phyloP scores from a whole-genome alignment of 2,888 invertebrate genomes.

The Mesorhabditis belari region DNA sequence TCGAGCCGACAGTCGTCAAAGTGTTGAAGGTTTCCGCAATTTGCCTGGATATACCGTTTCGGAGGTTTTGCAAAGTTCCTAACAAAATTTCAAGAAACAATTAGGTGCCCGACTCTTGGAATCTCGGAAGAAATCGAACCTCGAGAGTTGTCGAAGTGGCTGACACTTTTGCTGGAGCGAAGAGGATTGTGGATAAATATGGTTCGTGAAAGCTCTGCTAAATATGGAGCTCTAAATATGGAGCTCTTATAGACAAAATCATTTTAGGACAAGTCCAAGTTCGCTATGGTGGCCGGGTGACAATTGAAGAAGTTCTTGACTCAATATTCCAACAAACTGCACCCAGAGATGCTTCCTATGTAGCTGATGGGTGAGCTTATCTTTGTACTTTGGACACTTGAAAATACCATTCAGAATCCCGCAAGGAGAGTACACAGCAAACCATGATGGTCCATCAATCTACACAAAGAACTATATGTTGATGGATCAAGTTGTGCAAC shows the following conservation, averaged over 20 bases:
- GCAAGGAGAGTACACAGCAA: constrained; percentile 6
- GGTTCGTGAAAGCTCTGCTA: constrained; percentile 3
- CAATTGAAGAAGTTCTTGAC: constrained; percentile 85
- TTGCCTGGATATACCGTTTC: constrained; percentile 51
- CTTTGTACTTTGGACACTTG: neutral
- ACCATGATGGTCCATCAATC: constrained; percentile 45
- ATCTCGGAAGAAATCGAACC: constrained; percentile 2
- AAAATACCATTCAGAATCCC: constrained; percentile 3
- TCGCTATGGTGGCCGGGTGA: constrained; percentile 55
- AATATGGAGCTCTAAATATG: neutral
- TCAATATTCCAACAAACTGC: constrained; percentile 72
- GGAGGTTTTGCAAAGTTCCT: constrained; percentile 23
- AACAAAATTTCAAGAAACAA: neutral
- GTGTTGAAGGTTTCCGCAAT: constrained; percentile 3
- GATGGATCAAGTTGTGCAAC: constrained; percentile 44
- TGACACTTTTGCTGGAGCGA: constrained; percentile 49
- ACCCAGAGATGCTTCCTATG: constrained; percentile 58
- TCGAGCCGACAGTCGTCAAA: neutral
- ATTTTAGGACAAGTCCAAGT: constrained; percentile 19
- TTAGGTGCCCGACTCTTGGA: neutral
- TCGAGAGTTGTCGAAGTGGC: constrained; percentile 53
- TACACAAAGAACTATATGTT: constrained; percentile 43
- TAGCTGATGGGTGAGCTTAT: constrained; percentile 14
- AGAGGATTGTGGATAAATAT: too few species aligned
- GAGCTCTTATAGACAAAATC: neutral